Conservation (phyloP, 2,113 vertebrate species). For the Macquaria australasica region DNA sequence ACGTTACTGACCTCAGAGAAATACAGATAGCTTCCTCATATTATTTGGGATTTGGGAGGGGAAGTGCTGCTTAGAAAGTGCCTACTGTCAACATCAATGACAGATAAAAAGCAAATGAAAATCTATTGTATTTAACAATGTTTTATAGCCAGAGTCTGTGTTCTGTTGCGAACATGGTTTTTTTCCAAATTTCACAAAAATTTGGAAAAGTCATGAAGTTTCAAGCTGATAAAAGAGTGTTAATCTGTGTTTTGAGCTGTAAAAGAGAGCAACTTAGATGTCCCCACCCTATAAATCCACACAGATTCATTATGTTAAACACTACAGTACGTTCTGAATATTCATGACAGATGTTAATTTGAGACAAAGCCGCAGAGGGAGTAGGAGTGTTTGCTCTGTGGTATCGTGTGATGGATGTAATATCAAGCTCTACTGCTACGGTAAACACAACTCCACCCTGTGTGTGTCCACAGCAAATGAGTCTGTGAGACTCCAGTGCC, state of each 20-base stretch:
- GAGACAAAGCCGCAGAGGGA: slow-evolving; percentile 8
- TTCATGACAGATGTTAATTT: neutral
- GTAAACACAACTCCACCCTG: slow-evolving; percentile 71
- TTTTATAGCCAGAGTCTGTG: neutral
- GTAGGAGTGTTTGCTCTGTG: slow-evolving; percentile 44
- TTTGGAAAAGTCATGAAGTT: neutral
- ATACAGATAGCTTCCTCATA: neutral
- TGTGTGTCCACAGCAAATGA: slow-evolving; percentile 29
- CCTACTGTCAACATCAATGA: neutral
- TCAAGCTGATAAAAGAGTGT: too few species aligned
- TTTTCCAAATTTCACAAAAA: neutral
- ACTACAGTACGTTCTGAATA: neutral
- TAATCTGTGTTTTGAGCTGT: neutral
- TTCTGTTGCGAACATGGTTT: too few species aligned
- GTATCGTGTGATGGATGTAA: slow-evolving; percentile 12
- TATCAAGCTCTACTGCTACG: slow-evolving; percentile 20
- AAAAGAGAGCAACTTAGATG: neutral
- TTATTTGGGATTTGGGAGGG: neutral
- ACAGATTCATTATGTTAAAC: neutral
- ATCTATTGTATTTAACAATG: neutral
- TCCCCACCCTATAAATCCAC: neutral
- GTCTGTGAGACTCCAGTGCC: neutral
- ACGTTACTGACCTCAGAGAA: neutral
- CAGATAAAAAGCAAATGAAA: neutral
- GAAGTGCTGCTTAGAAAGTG: neutral